Evolutionary conservation across 2,888 invertebrate species (phyloP).

Genomic region (Drosophila recens): DNA sequence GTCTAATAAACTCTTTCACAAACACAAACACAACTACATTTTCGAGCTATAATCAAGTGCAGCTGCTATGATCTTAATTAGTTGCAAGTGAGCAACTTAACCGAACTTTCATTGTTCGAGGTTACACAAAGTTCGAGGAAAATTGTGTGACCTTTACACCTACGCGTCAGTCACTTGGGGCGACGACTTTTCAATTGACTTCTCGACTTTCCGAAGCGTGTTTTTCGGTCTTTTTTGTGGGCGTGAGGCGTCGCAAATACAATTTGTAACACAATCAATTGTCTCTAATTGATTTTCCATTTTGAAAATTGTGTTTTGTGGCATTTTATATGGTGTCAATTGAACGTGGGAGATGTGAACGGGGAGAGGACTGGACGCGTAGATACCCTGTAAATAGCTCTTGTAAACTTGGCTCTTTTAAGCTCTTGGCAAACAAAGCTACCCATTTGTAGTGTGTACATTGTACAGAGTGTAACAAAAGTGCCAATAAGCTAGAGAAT

Average conservation of each 20-base stretch:
- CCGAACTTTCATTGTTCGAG: background rate
- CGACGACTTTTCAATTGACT: constrained; percentile 67
- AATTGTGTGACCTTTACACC: constrained; percentile 10
- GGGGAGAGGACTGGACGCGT: too few species aligned
- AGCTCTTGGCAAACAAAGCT: background rate
- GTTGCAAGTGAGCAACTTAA: constrained; percentile 16
- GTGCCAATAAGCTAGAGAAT: constrained; percentile 30
- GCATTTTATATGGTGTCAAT: constrained; percentile 38
- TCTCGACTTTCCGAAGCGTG: constrained; percentile 23
- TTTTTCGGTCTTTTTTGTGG: background rate
- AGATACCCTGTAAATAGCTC: background rate
- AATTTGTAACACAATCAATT: constrained; percentile 63
- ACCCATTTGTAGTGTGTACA: background rate
- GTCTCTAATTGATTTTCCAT: constrained; percentile 68
- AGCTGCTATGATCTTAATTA: constrained; percentile 31
- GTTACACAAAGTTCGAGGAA: constrained; percentile 3
- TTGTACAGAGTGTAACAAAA: constrained; percentile 2
- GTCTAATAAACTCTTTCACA: background rate
- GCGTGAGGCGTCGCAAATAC: constrained; percentile 16
- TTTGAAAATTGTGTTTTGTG: constrained; percentile 35
- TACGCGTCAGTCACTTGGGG: constrained; percentile 17
- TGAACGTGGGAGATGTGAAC: constrained; percentile 11
- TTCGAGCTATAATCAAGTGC: constrained; percentile 16
- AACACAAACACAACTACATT: constrained; percentile 4
- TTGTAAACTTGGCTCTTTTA: background rate